Evolutionary conservation across 2,888 invertebrate genomes (phyloP), one percentile per base, ranked within the genome.

Genomic region (Aleiodes testaceus): DNA sequence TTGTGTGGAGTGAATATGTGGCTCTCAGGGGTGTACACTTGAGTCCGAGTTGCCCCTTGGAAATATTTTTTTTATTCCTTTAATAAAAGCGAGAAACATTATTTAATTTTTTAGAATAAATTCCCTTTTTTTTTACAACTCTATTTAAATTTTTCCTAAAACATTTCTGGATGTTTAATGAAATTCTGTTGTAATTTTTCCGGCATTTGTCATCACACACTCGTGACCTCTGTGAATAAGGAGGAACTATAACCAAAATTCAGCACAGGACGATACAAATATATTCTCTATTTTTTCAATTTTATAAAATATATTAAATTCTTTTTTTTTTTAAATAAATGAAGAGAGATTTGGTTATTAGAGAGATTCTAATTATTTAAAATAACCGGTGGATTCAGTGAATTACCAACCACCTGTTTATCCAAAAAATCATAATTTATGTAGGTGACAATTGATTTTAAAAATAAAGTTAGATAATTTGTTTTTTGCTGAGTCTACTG

Each of bases 401-500:
- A 12, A 20, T n/a, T 52, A 9, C 11, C 18, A 18, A 36, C 66
- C 26, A 3, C 45, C 63, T 22, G 63, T n/a, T 45, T 36, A 47
- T 61, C 11, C 16, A 11, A 7, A 11, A 36, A 59, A 42, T 42
- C 11, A 16, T 42, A 18, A 55, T 55, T 55, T 9, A 7, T 9
- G 30, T 5, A 30, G 26, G 5, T 26, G 30, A 30, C 2, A 14
- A 30, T 30, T 30, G 36, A 18, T 59, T 42, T 18, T 42, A 3
- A 26, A 55, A 30, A 20, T 36, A 16, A 16, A 11, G 7, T 52
- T 72, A 18, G 22, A 26, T 1, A 11, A 11, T 36, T 36, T 11
- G n/a, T 36, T 36, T 36, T 36, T 36, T 26, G 45, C 63, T 59
- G 20, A n/a, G n/a, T n/a, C n/a, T n/a, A n/a, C n/a, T n/a, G 71